Evolutionary conservation across 2,888 invertebrate genomes (phyloP).

Genomic region (Reticulitermes lucifugus): DNA sequence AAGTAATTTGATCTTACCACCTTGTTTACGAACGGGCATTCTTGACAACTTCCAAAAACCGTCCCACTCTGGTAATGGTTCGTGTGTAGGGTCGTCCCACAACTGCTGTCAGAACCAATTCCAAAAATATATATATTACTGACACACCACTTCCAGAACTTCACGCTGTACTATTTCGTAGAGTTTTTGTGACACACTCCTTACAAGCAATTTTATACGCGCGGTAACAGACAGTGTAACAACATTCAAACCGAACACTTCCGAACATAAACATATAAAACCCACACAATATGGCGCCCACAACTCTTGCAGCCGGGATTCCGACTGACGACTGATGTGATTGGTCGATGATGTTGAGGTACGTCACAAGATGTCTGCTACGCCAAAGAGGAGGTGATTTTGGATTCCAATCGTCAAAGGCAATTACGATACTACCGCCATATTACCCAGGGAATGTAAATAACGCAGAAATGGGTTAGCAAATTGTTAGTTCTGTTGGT

Average conservation of each 20-base stretch:
- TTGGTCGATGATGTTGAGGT: constrained; percentile 53
- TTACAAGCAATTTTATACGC: constrained; percentile 16
- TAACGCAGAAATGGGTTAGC: not conserved
- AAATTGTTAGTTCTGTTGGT: too few species aligned
- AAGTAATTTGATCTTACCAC: constrained; percentile 66
- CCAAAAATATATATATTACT: constrained; percentile 42
- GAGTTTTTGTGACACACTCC: constrained; percentile 20
- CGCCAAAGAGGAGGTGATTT: constrained; percentile 25
- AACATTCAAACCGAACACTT: constrained; percentile 48
- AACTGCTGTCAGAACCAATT: constrained; percentile 27
- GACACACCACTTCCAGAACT: constrained; percentile 47
- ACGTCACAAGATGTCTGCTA: constrained; percentile 48
- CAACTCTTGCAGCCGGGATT: constrained; percentile 49
- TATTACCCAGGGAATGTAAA: not conserved
- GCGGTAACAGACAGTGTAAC: constrained; percentile 3
- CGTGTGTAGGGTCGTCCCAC: constrained; percentile 23
- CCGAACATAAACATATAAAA: constrained; percentile 52
- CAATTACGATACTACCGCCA: not conserved
- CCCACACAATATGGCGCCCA: constrained; percentile 53
- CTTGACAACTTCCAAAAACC: constrained; percentile 54
- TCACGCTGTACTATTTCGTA: constrained; percentile 12
- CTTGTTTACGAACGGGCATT: constrained; percentile 84
- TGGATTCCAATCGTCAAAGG: not conserved
- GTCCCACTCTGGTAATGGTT: constrained; percentile 24
- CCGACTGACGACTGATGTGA: constrained; percentile 55